Conservation (phyloP, 2,113 vertebrate genomes). For the Psittacula cyanocephala region DNA sequence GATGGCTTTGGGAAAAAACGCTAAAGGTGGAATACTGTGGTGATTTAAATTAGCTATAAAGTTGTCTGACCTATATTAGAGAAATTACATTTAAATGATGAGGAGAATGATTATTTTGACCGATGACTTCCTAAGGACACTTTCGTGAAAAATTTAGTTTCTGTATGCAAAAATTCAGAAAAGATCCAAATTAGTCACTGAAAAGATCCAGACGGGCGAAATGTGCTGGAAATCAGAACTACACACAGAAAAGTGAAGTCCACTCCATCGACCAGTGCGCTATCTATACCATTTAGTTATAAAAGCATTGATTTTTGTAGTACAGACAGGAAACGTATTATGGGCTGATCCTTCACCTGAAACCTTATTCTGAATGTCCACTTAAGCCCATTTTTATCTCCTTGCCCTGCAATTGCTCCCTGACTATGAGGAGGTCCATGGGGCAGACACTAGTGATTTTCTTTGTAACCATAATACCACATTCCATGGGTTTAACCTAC, state of each 20-base stretch:
- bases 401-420: neutral
- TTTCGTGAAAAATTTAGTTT: neutral
- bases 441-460: neutral
- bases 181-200: neutral
- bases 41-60: neutral
- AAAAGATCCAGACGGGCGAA: neutral
- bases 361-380: neutral
- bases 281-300: neutral
- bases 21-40: neutral
- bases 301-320: neutral
- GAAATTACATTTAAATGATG: neutral
- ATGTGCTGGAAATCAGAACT: neutral
- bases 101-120: neutral
- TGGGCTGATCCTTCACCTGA: neutral
- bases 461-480: neutral
- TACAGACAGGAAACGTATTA: neutral
- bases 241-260: neutral
- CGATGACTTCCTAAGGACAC: neutral
- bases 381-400: neutral
- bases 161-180: neutral
- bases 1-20: neutral
- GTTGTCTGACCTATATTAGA: neutral
- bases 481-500: neutral
- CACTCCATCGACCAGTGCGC: neutral
- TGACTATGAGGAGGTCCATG: fast-evolving